Evolutionary conservation across 2,888 invertebrate genomes (phyloP), one percentile per base, ranked within the genome.

Genomic region (Eustalomyia histrio): DNA sequence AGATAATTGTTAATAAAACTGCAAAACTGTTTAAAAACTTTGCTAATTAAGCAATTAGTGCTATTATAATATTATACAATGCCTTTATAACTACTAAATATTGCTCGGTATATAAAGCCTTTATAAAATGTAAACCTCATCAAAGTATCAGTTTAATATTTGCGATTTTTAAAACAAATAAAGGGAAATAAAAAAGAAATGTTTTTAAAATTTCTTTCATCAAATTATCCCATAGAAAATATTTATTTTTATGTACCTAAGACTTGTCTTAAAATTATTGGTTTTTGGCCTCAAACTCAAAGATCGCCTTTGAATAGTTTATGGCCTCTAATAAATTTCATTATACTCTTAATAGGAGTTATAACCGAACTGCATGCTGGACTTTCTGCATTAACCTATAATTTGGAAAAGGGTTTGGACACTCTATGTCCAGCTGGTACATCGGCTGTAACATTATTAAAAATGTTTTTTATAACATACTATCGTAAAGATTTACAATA

Each of bases 401-500:
- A 87, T 17, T 69, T 85, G 2, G 79, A 82, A 9, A 39, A 85
- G 29, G 87, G 85, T 0, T 60, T 88, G 83, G 88, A 88, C 78
- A 88, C 88, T 0, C 81, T 88, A 57, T 88, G 88, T 65, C 88
- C 88, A 35, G 88, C 87, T 0, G 84, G 83, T 35, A 88, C 88
- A 1, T 88, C 88, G 10, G 87, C 87, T 0, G 88, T 88, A 0
- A 88, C 88, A 0, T 69, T 88, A 35, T 79, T 88, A 0, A 88
- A 88, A 73, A 88, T 88, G 87, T 81, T 82, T 14, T 65, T 87
- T 0, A 83, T 88, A 57, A 79, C 83, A 24, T 83, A 78, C 18
- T 86, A 85, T 55, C 85, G 86, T 0, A 35, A 74, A 3, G 87
- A 88, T 53, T 39, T 88, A 18, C 64, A 76, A 29, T 65, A 83